Conservation (phyloP, 1,140 invertebrate species). For the Caenorhabditis tropicalis region DNA sequence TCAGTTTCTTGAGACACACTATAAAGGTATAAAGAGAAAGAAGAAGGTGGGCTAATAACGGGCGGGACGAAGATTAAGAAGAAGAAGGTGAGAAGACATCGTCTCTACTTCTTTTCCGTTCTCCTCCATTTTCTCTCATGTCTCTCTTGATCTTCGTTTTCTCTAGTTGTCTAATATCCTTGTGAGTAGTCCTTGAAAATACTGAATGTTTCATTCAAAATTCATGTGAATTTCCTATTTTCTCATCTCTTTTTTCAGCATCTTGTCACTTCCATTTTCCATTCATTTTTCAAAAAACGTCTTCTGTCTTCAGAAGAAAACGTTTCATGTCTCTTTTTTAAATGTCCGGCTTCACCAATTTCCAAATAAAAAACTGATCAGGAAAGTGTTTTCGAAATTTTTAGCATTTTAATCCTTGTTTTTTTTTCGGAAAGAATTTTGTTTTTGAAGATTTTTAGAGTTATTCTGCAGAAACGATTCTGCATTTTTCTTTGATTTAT, state of each 20-base stretch:
- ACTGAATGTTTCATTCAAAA: conserved; percentile 15
- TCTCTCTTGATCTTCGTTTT: not conserved
- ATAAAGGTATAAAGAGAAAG: not conserved
- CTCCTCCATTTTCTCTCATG: not conserved
- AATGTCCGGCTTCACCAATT: too few species aligned
- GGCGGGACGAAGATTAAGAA: not conserved
- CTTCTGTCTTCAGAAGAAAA: not conserved
- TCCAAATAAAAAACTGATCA: too few species aligned
- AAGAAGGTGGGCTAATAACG: not conserved
- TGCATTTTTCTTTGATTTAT: too few species aligned
- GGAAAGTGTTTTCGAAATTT: too few species aligned
- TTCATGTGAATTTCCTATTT: not conserved
- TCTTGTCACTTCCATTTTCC: not conserved
- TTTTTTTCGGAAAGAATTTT: too few species aligned
- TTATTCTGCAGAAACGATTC: too few species aligned
- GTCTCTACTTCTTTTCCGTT: not conserved
- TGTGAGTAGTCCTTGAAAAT: not conserved
- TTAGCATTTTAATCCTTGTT: too few species aligned
- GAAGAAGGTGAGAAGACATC: conserved; percentile 31
- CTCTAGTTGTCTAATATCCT: conserved; percentile 35
- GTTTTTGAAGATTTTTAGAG: too few species aligned
- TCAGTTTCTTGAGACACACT: not conserved
- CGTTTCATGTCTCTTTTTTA: too few species aligned
- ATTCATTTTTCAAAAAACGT: not conserved
- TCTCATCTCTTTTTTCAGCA: not conserved